These are phyloP conservation scores for Tetheella fluctuosa DNA, from an alignment of 2,888 invertebrate species.

Conservation along the genomic window DNA sequence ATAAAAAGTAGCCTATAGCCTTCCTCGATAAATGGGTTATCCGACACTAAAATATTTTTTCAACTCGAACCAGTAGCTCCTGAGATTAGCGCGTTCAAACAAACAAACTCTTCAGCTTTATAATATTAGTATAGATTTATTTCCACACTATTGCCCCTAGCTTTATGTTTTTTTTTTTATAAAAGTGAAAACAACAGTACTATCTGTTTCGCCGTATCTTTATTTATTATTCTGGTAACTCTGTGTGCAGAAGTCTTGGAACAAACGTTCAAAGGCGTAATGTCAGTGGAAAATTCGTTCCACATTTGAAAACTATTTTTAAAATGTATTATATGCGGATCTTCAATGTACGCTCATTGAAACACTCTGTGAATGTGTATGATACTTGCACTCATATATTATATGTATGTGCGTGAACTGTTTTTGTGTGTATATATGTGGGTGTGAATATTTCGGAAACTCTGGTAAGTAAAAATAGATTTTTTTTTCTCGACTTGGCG, in stretches of 20 bases:
- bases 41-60: too few relatives aligned
- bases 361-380: slow-evolving; percentile 12
- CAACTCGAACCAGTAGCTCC: too few relatives aligned
- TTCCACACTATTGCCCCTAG: too few relatives aligned
- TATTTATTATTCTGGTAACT: slow-evolving; percentile 28
- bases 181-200: slow-evolving; percentile 18
- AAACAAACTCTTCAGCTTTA: too few relatives aligned
- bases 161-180: neutral
- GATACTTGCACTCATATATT: neutral
- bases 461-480: too few relatives aligned
- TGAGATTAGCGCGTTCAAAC: too few relatives aligned
- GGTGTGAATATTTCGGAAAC: too few relatives aligned
- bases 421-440: neutral
- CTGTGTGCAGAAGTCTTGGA: slow-evolving; percentile 14
- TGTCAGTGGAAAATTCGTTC: slow-evolving; percentile 42
- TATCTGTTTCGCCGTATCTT: slow-evolving; percentile 27
- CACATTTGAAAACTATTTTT: slow-evolving; percentile 36
- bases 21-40: too few relatives aligned
- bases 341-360: slow-evolving; percentile 26
- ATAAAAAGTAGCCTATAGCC: too few relatives aligned
- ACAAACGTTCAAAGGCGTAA: slow-evolving; percentile 11
- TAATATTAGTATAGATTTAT: too few relatives aligned
- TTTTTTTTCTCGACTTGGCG: too few relatives aligned
- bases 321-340: slow-evolving; percentile 24
- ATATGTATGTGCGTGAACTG: neutral